Percentiles rank a stretch among this genome's conserved stretches.
These are phyloP conservation scores for Eupithecia dodoneata DNA, from an alignment of 2,888 invertebrate genomes.

Conservation along the genomic window DNA sequence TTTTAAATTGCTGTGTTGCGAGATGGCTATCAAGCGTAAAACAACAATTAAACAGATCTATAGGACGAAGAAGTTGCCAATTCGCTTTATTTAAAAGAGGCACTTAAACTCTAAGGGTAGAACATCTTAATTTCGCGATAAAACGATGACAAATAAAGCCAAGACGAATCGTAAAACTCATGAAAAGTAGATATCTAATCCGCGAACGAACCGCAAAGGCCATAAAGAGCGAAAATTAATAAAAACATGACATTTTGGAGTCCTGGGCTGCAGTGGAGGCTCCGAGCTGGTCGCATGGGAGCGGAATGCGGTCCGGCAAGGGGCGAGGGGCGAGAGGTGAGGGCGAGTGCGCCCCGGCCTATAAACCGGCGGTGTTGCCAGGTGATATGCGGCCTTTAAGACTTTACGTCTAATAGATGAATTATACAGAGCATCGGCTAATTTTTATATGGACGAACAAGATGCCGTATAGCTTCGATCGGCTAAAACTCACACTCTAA, in stretches of 20 bases:
- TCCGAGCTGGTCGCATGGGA: conserved; percentile 80
- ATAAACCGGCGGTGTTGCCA: conserved; percentile 64
- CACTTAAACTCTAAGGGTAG: not conserved
- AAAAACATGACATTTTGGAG: conserved; percentile 78
- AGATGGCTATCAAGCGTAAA: conserved; percentile 13
- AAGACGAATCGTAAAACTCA: conserved; percentile 1
- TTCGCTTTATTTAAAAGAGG: not conserved
- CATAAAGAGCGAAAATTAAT: conserved; percentile 58
- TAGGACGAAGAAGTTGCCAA: not conserved
- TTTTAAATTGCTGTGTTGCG: conserved; percentile 7
- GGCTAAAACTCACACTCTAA: not conserved
- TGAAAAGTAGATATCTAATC: conserved; percentile 12
- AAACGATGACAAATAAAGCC: not conserved
- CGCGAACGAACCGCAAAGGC: conserved; percentile 33
- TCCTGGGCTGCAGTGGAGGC: conserved; percentile 67
- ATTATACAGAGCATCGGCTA: not conserved
- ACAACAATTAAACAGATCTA: conserved; percentile 3
- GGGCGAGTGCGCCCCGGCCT: conserved; percentile 52
- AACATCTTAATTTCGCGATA: not conserved
- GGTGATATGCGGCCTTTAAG: conserved; percentile 25
- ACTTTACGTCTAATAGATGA: conserved; percentile 1
- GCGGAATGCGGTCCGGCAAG: conserved; percentile 81
- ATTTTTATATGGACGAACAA: not conserved
- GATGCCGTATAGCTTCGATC: not conserved
- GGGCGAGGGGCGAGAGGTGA: conserved; percentile 50